These are phyloP conservation scores for Cariama cristata DNA, from an alignment of 2,113 vertebrate species.

Conservation along the genomic window DNA sequence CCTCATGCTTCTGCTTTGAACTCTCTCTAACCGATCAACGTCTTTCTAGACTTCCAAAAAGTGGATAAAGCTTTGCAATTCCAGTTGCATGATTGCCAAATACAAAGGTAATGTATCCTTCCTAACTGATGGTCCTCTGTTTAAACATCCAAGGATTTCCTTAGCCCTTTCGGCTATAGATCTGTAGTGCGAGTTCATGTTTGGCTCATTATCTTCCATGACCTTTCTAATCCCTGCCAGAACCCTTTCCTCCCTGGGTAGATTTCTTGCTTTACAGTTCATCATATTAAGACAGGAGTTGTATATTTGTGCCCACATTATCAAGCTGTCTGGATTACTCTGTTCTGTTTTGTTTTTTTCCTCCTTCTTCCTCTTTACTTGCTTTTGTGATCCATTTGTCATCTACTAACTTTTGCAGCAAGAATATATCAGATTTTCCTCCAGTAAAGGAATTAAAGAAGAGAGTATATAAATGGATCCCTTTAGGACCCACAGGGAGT, in stretches of 20 bases:
- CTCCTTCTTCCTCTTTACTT: background rate
- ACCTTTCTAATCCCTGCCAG: background rate
- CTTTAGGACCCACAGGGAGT: background rate
- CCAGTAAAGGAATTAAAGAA: background rate
- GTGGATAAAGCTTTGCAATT: background rate
- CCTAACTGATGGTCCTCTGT: background rate
- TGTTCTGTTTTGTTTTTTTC: accelerated
- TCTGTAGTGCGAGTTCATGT: background rate
- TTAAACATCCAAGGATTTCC: background rate
- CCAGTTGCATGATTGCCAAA: background rate
- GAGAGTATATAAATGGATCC: background rate
- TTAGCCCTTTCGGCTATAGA: background rate
- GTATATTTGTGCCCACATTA: background rate
- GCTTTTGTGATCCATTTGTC: background rate
- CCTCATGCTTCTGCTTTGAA: background rate
- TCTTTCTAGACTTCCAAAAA: background rate
- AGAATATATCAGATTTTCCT: background rate
- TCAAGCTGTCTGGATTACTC: background rate
- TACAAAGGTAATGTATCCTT: background rate
- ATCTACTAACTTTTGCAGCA: background rate
- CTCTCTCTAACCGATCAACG: background rate
- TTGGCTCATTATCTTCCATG: background rate
- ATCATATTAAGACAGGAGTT: background rate
- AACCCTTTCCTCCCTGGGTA: background rate
- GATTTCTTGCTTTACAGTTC: background rate